These are phyloP conservation scores for Macrosteles quadrilineatus DNA, from an alignment of 1,140 invertebrate genomes.

Conservation along the genomic window DNA sequence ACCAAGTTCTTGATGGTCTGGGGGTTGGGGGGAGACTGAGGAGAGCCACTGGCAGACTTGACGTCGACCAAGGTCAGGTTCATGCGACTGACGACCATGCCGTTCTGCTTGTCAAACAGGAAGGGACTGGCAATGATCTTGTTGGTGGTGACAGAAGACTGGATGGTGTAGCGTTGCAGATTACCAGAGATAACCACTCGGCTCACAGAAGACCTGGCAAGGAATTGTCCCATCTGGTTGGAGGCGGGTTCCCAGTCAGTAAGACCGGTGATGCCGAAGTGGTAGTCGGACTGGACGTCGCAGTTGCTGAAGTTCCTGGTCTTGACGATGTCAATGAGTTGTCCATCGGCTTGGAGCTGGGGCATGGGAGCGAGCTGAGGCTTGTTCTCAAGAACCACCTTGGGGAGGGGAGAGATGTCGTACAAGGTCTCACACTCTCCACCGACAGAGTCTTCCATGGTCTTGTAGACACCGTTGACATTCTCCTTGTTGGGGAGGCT, in stretches of 20 bases:
- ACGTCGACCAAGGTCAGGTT: slow-evolving; percentile 55
- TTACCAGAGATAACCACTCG: slow-evolving; percentile 57
- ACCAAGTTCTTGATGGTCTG: slow-evolving; percentile 57
- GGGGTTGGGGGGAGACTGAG: slow-evolving; percentile 42
- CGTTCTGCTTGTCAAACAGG: slow-evolving; percentile 54
- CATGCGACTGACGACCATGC: slow-evolving; percentile 60
- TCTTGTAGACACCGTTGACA: slow-evolving; percentile 42
- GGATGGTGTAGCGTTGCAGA: slow-evolving; percentile 59
- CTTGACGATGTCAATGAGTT: slow-evolving; percentile 62
- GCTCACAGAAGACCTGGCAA: slow-evolving; percentile 57
- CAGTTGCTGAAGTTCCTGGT: slow-evolving; percentile 65
- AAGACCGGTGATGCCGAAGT: slow-evolving; percentile 58
- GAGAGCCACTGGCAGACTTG: slow-evolving; percentile 37
- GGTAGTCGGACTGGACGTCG: slow-evolving; percentile 59
- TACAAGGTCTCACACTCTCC: slow-evolving; percentile 69
- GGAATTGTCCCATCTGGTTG: slow-evolving; percentile 58
- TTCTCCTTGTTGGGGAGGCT: slow-evolving; percentile 53
- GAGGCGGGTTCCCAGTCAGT: slow-evolving; percentile 57
- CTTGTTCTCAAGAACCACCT: slow-evolving; percentile 51
- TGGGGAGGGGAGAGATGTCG: slow-evolving; percentile 59
- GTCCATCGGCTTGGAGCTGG: slow-evolving; percentile 50
- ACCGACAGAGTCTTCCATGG: slow-evolving; percentile 56
- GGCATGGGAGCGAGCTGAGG: slow-evolving; percentile 57
- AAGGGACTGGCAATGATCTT: slow-evolving; percentile 57
- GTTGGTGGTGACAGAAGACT: slow-evolving; percentile 61